Evolutionary conservation across 2,888 invertebrate species (phyloP).

Genomic region (Melolontha melolontha): DNA sequence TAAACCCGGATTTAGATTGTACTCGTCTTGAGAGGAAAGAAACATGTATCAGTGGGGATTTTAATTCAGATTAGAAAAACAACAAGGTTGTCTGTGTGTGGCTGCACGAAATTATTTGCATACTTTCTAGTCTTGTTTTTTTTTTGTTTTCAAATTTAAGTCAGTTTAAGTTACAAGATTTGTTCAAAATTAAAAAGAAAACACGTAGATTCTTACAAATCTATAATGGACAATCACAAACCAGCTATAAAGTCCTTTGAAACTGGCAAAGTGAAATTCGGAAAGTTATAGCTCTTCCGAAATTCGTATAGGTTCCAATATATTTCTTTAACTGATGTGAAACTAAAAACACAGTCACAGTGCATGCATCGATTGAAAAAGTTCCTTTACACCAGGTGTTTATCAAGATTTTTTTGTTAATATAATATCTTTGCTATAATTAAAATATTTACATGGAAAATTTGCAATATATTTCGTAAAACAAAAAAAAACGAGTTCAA

Average conservation of each 20-base stretch:
- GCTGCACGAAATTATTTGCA: conserved; percentile 46
- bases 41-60: conserved; percentile 58
- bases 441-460: no score
- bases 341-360: conserved; percentile 18
- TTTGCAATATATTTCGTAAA: no score
- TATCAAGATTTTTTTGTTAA: no score
- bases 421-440: no score
- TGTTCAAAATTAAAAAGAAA: conserved; percentile 1
- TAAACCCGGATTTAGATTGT: conserved; percentile 99
- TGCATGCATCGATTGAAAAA: conserved; percentile 15
- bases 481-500: no score
- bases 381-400: background rate
- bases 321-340: background rate
- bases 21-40: conserved; percentile 92
- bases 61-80: conserved; percentile 42
- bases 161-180: conserved; percentile 48
- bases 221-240: no score
- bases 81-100: conserved; percentile 48
- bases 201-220: background rate
- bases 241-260: background rate
- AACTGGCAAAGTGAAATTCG: background rate
- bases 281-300: conserved; percentile 21
- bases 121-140: no score
- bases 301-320: conserved; percentile 1
- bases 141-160: background rate